Evolutionary conservation across 1,140 invertebrate genomes (phyloP).

Genomic region (Chionoecetes opilio): DNA sequence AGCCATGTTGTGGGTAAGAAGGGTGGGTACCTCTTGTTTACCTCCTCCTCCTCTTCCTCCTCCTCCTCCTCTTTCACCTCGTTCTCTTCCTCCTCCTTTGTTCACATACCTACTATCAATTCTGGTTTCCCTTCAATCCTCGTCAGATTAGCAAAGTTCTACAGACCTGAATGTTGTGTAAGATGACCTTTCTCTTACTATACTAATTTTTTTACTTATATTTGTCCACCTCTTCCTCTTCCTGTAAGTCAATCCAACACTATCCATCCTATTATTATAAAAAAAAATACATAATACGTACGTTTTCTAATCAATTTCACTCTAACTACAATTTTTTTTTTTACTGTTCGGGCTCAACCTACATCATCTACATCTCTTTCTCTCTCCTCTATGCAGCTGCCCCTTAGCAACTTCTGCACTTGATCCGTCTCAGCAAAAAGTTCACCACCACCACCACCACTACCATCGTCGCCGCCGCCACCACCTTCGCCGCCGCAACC

Average conservation of each 20-base stretch:
- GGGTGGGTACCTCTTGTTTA: constrained; percentile 1
- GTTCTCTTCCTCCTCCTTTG: background rate
- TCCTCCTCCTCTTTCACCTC: background rate
- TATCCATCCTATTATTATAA: no score
- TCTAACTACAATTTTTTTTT: background rate
- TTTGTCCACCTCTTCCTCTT: background rate
- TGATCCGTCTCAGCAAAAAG: background rate
- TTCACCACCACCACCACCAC: background rate
- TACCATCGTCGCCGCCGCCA: background rate
- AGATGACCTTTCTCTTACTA: background rate
- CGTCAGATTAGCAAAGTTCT: constrained; percentile 33
- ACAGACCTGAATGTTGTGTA: background rate
- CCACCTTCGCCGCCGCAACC: background rate
- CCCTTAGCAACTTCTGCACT: constrained; percentile 23
- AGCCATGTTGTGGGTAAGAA: constrained; percentile 20
- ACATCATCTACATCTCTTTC: background rate
- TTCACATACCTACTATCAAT: background rate
- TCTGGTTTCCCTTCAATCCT: background rate
- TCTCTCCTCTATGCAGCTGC: background rate
- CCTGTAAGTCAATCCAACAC: background rate
- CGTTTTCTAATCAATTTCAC: no score
- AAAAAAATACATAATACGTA: no score
- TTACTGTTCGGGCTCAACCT: background rate
- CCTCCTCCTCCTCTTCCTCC: background rate
- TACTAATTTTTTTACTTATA: background rate